Evolutionary conservation across 2,113 vertebrate genomes (phyloP).

Genomic region (Gymnocephalus cernua): DNA sequence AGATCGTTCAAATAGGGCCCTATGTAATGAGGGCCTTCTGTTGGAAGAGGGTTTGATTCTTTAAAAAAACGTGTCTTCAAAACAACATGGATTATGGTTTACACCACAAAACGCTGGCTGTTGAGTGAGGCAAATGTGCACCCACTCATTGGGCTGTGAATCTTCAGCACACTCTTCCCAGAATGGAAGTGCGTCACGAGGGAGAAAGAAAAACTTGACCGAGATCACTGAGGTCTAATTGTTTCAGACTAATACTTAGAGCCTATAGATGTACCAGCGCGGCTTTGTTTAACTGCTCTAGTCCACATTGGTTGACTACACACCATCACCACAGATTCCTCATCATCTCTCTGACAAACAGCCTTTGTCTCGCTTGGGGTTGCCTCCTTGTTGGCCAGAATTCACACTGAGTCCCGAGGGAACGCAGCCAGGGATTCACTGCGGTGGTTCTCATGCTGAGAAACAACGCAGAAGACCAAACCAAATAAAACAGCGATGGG

Average conservation of each 20-base stretch:
- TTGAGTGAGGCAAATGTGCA: conserved; percentile 22
- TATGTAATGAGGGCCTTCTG: background rate
- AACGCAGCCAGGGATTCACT: conserved; percentile 58
- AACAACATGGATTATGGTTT: conserved; percentile 51
- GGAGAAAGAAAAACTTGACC: conserved; percentile 42
- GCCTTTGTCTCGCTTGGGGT: conserved; percentile 47
- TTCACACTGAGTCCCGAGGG: conserved; percentile 46
- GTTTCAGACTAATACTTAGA: background rate
- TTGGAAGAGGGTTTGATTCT: background rate
- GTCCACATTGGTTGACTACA: conserved; percentile 42
- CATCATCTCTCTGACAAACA: conserved; percentile 53
- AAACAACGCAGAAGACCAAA: conserved; percentile 42
- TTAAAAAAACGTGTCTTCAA: conserved; percentile 4
- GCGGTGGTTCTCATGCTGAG: conserved; percentile 24
- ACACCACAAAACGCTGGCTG: conserved; percentile 30
- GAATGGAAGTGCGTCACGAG: conserved; percentile 59
- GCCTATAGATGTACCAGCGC: conserved; percentile 20
- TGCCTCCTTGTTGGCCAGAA: conserved; percentile 36
- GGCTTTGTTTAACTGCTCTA: conserved; percentile 48
- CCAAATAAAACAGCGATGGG: conserved; percentile 26
- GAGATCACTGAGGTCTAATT: background rate
- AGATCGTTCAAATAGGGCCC: no score
- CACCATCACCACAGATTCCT: conserved; percentile 53
- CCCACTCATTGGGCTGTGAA: conserved; percentile 42
- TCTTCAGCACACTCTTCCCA: conserved; percentile 59